These are phyloP conservation scores for Psilopsiagon aurifrons DNA, from an alignment of 2,113 vertebrate genomes.

Conservation along the genomic window DNA sequence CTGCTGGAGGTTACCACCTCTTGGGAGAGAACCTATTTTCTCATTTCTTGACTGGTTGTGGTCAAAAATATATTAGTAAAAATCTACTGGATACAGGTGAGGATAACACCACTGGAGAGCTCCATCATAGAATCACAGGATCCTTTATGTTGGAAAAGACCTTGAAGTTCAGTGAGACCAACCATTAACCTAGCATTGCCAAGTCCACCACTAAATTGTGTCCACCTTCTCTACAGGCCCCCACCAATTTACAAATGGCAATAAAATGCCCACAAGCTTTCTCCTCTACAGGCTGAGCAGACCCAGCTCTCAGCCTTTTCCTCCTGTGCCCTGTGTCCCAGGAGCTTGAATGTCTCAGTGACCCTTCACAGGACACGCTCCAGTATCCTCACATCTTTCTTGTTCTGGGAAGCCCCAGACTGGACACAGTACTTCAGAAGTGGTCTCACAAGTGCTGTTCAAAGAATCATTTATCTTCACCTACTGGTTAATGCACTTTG, in stretches of 20 bases:
- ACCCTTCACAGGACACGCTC: not conserved
- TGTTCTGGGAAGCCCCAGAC: not conserved
- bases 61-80: not conserved
- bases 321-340: fast-evolving
- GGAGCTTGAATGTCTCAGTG: not conserved
- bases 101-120: not conserved
- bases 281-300: not conserved
- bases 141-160: not conserved
- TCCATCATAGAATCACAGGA: not conserved
- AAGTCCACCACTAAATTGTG: not conserved
- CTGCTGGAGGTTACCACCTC: slow-evolving; percentile 9
- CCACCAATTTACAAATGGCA: not conserved
- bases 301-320: not conserved
- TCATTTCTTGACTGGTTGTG: not conserved
- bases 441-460: not conserved
- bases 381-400: too few relatives aligned
- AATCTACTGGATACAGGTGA: not conserved
- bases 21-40: slow-evolving; percentile 9
- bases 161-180: not conserved
- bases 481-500: not conserved
- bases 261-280: not conserved
- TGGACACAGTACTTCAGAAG: not conserved
- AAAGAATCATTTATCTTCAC: not conserved
- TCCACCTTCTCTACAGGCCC: not conserved
- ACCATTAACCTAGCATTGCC: not conserved